Percentiles rank a stretch among this genome's conserved stretches.
Evolutionary conservation across 2,797 vertebrate genomes (phyloP).

Genomic region (Eurystomus glaucurus): DNA sequence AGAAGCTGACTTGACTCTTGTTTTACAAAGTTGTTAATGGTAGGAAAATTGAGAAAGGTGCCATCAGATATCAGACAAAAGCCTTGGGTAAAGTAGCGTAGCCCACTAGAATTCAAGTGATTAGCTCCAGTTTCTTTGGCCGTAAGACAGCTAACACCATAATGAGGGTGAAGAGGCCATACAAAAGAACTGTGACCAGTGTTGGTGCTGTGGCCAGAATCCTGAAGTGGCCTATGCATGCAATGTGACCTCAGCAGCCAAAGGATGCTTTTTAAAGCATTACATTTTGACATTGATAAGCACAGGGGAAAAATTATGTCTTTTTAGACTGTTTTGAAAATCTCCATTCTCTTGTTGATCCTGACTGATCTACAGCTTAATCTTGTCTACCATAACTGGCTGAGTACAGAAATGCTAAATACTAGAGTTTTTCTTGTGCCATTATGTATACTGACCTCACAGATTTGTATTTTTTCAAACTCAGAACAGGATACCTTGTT

Average conservation of each 20-base stretch:
- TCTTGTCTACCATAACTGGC: neutral
- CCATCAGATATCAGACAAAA: neutral
- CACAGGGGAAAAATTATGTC: neutral
- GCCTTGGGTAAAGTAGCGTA: neutral
- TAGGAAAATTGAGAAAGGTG: neutral
- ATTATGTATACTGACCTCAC: neutral
- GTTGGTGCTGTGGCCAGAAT: accelerated
- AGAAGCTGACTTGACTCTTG: neutral
- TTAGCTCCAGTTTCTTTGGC: neutral
- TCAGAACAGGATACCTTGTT: neutral
- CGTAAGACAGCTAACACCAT: neutral
- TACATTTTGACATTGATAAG: neutral
- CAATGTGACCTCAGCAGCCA: neutral
- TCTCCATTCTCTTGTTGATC: neutral
- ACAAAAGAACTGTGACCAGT: neutral
- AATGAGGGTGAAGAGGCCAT: neutral
- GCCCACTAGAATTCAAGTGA: neutral
- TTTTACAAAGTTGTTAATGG: neutral
- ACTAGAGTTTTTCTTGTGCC: neutral
- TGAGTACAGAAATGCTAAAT: neutral
- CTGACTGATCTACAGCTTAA: neutral
- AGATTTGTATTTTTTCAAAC: neutral
- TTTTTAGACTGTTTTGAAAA: neutral
- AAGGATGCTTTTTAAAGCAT: neutral
- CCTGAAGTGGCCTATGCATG: neutral